These are phyloP conservation scores for Papilio polytes DNA, from an alignment of 1,140 invertebrate genomes.

Conservation along the genomic window DNA sequence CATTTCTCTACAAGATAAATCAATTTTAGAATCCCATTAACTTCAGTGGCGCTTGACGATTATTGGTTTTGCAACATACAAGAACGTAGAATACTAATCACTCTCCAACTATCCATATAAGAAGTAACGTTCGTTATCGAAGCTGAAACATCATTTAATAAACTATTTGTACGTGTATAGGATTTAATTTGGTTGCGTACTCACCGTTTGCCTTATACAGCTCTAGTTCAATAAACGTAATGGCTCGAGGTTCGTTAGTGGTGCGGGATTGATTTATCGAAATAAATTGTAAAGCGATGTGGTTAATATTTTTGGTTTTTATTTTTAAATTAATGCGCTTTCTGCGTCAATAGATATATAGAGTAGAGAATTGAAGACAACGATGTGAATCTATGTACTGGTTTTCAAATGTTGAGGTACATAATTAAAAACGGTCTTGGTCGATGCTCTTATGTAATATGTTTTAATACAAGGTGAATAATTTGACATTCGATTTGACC, in stretches of 20 bases:
- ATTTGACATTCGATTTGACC: constrained; percentile 53
- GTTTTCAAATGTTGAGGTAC: neutral
- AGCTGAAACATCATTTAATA: constrained; percentile 21
- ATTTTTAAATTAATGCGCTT: neutral
- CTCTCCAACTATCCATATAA: constrained; percentile 1
- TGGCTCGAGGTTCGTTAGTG: constrained; percentile 1
- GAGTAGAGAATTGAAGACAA: neutral
- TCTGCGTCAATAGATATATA: neutral
- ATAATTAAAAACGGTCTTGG: constrained; percentile 52
- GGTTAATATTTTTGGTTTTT: neutral
- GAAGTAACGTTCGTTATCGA: constrained; percentile 9
- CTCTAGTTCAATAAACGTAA: constrained; percentile 10
- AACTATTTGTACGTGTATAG: neutral
- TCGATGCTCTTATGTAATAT: constrained; percentile 50
- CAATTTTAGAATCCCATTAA: too few species aligned
- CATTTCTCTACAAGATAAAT: too few species aligned
- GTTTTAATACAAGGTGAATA: constrained; percentile 57
- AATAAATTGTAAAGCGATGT: constrained; percentile 10
- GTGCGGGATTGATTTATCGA: constrained; percentile 1
- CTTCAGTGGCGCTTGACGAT: neutral
- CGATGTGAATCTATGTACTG: neutral
- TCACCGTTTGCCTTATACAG: constrained; percentile 2
- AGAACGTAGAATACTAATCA: neutral
- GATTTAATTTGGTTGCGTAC: constrained; percentile 18
- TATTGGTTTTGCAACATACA: neutral